Percentiles rank a stretch among this genome's conserved stretches.
Evolutionary conservation across 2,113 vertebrate species (phyloP).

Genomic region (Mus spicilegus): DNA sequence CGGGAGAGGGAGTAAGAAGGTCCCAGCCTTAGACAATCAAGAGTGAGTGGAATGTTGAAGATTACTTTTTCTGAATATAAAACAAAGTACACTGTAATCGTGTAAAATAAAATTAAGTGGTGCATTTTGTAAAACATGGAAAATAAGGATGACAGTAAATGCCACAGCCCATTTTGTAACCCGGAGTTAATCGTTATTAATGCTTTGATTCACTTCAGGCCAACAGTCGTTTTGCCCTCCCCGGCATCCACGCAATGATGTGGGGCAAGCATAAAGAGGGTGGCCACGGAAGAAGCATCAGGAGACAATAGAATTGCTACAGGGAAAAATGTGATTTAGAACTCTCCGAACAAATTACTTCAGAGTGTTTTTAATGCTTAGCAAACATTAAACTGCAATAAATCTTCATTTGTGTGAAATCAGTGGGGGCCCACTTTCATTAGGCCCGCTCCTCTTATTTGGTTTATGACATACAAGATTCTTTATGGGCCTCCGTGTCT

Average conservation of each 20-base stretch:
- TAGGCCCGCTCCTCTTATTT: not conserved
- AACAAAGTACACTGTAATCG: not conserved
- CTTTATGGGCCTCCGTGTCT: not conserved
- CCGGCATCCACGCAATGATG: not conserved
- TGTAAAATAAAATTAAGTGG: not conserved
- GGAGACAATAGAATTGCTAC: not conserved
- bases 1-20: not conserved
- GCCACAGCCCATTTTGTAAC: not conserved
- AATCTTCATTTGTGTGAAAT: constrained; percentile 12
- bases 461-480: not conserved
- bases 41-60: not conserved
- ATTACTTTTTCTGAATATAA: not conserved
- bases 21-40: not conserved
- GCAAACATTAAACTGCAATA: not conserved
- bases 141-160: constrained; percentile 21
- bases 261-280: not conserved
- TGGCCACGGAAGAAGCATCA: not conserved
- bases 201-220: not conserved
- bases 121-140: not conserved
- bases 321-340: not conserved
- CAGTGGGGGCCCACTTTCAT: not conserved
- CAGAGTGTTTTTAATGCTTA: constrained; percentile 2
- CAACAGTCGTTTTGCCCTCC: not conserved
- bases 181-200: constrained; percentile 1
- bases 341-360: not conserved